phyloP scores from a whole-genome alignment of 2,888 invertebrate genomes.

The Campopleginae sp. region DNA sequence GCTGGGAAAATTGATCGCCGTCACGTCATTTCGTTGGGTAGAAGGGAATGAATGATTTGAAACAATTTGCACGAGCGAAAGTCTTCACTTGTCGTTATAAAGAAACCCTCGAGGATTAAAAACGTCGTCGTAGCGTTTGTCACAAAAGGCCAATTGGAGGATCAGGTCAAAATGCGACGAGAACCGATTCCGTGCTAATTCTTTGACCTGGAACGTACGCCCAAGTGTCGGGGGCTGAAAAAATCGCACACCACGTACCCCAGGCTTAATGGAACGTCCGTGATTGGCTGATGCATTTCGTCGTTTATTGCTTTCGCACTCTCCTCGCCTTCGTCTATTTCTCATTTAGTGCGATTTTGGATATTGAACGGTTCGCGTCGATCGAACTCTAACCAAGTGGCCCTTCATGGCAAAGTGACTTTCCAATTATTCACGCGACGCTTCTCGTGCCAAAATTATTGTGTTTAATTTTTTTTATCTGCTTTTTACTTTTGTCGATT shows the following conservation, averaged over 20 bases:
- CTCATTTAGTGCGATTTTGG: slow-evolving; percentile 56
- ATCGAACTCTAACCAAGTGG: not conserved
- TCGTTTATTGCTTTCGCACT: slow-evolving; percentile 9
- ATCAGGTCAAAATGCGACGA: not conserved
- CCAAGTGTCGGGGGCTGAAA: slow-evolving; percentile 3
- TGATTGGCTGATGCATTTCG: slow-evolving; percentile 42
- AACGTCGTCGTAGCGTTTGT: not conserved
- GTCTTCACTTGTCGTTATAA: not conserved
- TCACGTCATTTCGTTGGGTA: not conserved
- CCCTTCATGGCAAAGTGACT: slow-evolving; percentile 13
- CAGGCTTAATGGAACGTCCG: not conserved
- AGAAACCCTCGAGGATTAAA: slow-evolving; percentile 8
- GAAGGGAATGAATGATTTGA: not conserved
- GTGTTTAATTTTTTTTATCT: slow-evolving; percentile 17
- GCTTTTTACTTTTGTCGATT: not conserved
- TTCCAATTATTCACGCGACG: slow-evolving; percentile 24
- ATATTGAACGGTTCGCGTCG: slow-evolving; percentile 38
- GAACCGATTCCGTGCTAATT: not conserved
- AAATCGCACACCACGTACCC: not conserved
- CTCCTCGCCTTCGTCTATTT: slow-evolving; percentile 16
- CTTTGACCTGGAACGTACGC: slow-evolving; percentile 19
- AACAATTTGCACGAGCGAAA: not conserved
- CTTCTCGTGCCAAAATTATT: not conserved
- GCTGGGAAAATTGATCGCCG: not conserved
- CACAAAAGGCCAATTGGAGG: not conserved